Percentiles rank a stretch among this genome's conserved stretches.
Conservation (phyloP, 2,797 vertebrate genomes). For the Chrosomus eos region DNA sequence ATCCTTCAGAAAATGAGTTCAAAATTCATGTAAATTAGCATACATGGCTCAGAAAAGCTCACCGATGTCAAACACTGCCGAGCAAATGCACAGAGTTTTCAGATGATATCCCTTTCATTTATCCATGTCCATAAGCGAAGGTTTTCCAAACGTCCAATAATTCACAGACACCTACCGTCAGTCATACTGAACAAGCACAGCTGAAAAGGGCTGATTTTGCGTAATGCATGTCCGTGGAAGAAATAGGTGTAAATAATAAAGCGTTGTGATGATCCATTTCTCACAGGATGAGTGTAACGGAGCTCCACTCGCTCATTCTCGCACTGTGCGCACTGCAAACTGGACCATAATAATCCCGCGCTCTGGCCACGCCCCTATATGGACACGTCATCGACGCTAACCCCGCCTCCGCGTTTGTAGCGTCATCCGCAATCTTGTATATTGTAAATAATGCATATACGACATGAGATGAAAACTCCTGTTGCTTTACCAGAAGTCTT, state of each 20-base stretch:
- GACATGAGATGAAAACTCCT: not conserved
- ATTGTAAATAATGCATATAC: not conserved
- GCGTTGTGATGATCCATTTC: conserved; percentile 28
- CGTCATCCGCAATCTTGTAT: not conserved
- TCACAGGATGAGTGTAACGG: conserved; percentile 54
- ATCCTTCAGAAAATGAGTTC: not conserved
- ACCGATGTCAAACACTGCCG: conserved; percentile 14
- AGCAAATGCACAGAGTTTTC: conserved; percentile 3
- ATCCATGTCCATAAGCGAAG: not conserved
- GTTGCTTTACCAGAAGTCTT: not conserved
- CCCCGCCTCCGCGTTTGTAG: not conserved
- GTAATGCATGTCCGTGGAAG: conserved; percentile 53
- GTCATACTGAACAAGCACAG: conserved; percentile 58
- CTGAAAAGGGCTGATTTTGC: conserved; percentile 52
- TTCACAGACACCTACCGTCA: not conserved
- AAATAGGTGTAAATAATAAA: conserved; percentile 37
- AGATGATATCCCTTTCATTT: conserved; percentile 30
- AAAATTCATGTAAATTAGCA: not conserved
- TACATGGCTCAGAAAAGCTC: not conserved
- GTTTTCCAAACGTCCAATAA: not conserved
- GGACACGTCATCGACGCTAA: conserved; percentile 64
- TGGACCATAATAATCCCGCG: conserved; percentile 41
- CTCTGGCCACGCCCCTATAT: conserved; percentile 70
- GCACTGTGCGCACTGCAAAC: conserved; percentile 8
- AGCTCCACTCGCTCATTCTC: not conserved